Base-by-base conservation (phyloP, 64 coral and sea anemone species). In the Stichodactyla helianthus region DNA sequence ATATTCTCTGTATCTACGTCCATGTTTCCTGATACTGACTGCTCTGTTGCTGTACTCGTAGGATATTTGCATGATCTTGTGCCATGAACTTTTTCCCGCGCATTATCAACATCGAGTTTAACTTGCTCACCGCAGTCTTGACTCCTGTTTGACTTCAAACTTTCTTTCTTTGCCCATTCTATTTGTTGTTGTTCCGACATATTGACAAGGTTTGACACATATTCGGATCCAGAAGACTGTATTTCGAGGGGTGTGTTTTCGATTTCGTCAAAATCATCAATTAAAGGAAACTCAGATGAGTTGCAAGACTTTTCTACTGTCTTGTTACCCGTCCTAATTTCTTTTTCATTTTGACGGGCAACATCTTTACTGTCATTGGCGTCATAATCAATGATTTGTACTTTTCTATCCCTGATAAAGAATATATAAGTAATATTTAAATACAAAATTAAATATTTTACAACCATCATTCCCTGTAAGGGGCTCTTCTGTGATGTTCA, bases 111-210 rank as follows among this genome's bases (percentile, higher is more conserved):
- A 22, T 65, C 16, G 0, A 2, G 14, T 13, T 62, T 18, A 11
- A 5, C 14, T 62, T 62, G 59, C 12, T 62, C 12, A 20, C 14
- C 5, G 59, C 10, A 62, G 13, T 62, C 62, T 13, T 65, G 25
- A 50, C 52, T 84, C 17, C 50, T 55, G 53, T 20, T 84, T 14
- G 54, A 50, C n/a, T 31, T 84, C 20, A 58, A 50, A 54, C 90
- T 92, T 82, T 92, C 90, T 58, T 50, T 53, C 51, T 87, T 51
- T 16, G 90, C 90, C 90, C 90, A 92, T 76, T 87, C 77, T 58
- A 92, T 82, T 55, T 92, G 90, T 8, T 87, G 54, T 18, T 92
- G 84, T 60, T 92, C 90, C 26, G 54, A 26, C 83, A 84, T 82
- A 27, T 84, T 50, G n/a, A 60, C 4, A 31, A 60, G 6, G 22